phyloP scores from a whole-genome alignment of 2,113 vertebrate species.

The Phainopepla nitens region DNA sequence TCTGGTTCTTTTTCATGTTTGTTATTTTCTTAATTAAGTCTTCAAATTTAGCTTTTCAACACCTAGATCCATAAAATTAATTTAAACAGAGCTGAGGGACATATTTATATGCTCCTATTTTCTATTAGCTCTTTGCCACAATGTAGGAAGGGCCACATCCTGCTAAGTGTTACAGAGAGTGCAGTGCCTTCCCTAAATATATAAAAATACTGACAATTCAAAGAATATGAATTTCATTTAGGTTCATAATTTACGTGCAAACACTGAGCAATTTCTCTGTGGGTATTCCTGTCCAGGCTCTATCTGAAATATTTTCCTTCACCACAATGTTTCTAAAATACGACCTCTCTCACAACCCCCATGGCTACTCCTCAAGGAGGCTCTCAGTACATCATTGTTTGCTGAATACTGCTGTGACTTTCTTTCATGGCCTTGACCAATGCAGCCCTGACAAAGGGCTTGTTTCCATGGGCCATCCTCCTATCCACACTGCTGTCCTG shows the following conservation, averaged over 20 bases:
- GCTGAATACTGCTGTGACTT: neutral
- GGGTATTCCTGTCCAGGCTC: neutral
- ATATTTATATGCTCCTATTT: conserved; percentile 1
- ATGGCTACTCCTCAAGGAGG: neutral
- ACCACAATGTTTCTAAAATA: neutral
- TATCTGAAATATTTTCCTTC: neutral
- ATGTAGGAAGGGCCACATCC: neutral
- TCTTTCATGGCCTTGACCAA: neutral
- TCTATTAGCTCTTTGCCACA: neutral
- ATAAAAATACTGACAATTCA: neutral
- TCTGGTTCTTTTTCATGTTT: conserved; percentile 16
- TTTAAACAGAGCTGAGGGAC: conserved; percentile 32
- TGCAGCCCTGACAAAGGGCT: neutral
- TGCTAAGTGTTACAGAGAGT: neutral
- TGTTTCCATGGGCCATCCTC: neutral
- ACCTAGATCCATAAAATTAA: conserved; percentile 46
- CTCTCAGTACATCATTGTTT: neutral
- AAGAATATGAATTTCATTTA: neutral
- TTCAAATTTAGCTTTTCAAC: conserved; percentile 57
- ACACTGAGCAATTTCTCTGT: neutral
- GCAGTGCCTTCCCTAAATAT: neutral
- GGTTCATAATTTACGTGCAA: neutral
- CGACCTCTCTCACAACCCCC: rapidly evolving
- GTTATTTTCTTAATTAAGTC: conserved; percentile 57
- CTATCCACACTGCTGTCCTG: neutral